These are phyloP conservation scores for Drosophila kokeensis DNA, from an alignment of 2,888 invertebrate species.

Conservation along the genomic window DNA sequence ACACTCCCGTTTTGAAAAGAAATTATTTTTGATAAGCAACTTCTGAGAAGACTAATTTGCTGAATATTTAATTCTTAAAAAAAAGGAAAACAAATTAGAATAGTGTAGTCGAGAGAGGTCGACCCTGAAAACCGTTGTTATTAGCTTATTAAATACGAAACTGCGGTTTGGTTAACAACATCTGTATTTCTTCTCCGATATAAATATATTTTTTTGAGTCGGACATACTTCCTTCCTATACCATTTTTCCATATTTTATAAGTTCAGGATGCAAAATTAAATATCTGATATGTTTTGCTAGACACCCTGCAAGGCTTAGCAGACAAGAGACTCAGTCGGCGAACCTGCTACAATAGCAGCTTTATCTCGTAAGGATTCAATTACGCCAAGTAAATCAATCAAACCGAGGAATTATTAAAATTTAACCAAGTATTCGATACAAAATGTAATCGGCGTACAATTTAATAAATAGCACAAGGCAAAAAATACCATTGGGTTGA, in stretches of 20 bases:
- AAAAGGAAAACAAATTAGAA: accelerated
- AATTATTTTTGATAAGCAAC: background rate
- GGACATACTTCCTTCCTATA: background rate
- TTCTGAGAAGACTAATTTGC: background rate
- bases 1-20: background rate
- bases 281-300: background rate
- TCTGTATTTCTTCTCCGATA: background rate
- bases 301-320: too few species aligned
- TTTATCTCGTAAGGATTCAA: background rate
- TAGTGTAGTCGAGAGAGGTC: background rate
- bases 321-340: background rate
- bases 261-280: background rate
- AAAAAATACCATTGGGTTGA: background rate
- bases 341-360: background rate
- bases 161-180: background rate
- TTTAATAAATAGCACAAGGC: background rate
- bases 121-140: background rate
- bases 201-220: background rate
- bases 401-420: background rate
- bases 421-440: background rate
- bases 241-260: background rate
- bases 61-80: background rate
- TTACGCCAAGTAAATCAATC: background rate
- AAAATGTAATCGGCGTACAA: background rate
- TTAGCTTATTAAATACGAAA: too few species aligned